Base-by-base conservation (phyloP, 2,888 invertebrate genomes). In the Cheilosia grossa region DNA sequence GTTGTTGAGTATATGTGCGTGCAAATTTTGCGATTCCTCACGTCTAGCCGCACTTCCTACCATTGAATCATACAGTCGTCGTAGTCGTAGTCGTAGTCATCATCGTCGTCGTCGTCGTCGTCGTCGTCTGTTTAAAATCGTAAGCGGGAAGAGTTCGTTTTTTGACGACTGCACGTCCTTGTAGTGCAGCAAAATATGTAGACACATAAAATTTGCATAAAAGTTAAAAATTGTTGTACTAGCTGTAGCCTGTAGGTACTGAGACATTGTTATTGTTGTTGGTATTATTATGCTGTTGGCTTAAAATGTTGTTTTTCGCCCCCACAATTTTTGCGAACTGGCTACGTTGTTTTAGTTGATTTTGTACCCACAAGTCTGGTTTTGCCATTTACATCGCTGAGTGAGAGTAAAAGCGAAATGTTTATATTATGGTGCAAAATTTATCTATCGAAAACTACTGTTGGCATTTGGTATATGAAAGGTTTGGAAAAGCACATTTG, bases 171-270 rank as follows among this genome's bases (percentile, higher is more conserved):
- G 67, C 79, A 79, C 63, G 81, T 81, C 75, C 77, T 85, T 81
- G 81, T n/a, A 53, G 49, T 63, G 44, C 51, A 66, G 61, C 44
- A n/a, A 70, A 67, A 83, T 70, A 70, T 64, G 74, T 81, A 81
- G 81, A 80, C 85, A 81, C 81, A 85, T 85, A 75, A 77, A 85
- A 85, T 85, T 85, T 67, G 85, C 85, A 85, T 85, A 85, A 81
- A 85, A 77, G 70, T 81, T 67, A 80, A 79, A 73, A 66, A 67
- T 82, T 78, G 81, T 81, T 81, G 66, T 81, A 67, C 56, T 53
- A 51, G 37, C 37, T 37, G 37, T 21, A 21, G 21, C 21, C 21
- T 21, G 24, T 37, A 61, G 42, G 44, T 70, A 63, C 47, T 61
- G 67, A 49, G 58, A 59, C 70, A 49, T 59, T 70, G 72, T 67